Evolutionary conservation across 1,140 invertebrate species (phyloP).

Genomic region (Whitmania pigra): DNA sequence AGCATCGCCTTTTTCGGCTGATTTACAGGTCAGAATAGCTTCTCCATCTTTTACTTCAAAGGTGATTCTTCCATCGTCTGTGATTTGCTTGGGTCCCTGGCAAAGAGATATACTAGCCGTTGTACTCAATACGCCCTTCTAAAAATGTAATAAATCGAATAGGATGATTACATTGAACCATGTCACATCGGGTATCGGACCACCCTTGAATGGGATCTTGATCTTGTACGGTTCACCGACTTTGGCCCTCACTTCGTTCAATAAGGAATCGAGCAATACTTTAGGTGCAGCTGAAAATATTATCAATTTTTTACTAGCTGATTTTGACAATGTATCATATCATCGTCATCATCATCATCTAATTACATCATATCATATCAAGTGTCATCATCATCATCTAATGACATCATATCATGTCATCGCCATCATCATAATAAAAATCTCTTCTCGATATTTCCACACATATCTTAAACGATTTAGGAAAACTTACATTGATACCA

Average conservation of each 20-base stretch:
- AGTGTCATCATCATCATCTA: too few species aligned
- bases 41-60: conserved; percentile 66
- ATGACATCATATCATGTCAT: too few species aligned
- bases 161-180: conserved; percentile 60
- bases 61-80: conserved; percentile 65
- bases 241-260: conserved; percentile 83
- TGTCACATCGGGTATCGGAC: conserved; percentile 72
- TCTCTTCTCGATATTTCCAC: too few species aligned
- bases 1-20: conserved; percentile 66
- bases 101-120: neutral
- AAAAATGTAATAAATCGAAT: neutral
- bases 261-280: conserved; percentile 80
- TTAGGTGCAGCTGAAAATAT: conserved; percentile 62
- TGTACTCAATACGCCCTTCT: neutral
- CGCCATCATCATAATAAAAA: too few species aligned
- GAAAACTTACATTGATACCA: too few species aligned
- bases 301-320: too few species aligned
- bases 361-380: too few species aligned
- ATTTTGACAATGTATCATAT: too few species aligned
- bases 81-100: conserved; percentile 59
- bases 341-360: too few species aligned
- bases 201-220: conserved; percentile 77
- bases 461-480: too few species aligned
- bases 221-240: conserved; percentile 90
- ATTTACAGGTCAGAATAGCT: conserved; percentile 62